Base-by-base conservation (phyloP, 2,888 invertebrate species). In the Agrenia bidenticulata region DNA sequence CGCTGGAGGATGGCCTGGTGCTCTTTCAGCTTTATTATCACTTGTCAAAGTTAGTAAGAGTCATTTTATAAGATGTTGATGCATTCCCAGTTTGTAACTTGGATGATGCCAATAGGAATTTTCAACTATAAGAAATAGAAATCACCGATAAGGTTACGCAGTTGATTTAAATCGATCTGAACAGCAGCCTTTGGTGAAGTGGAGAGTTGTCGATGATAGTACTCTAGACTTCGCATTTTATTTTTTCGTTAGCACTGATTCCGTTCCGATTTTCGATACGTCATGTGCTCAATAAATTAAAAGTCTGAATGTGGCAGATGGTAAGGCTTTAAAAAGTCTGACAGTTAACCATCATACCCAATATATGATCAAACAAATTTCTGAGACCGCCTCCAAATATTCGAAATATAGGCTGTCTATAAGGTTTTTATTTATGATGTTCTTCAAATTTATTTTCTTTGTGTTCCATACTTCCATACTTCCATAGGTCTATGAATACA, bases 1-100 rank as follows among this genome's bases (percentile, higher is more conserved):
- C 78, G 59, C 59, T 23, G 56, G 26, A 73, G 88, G 88, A 63
- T 94, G 93, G 92, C 89, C 91, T 82, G 98, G 96, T 58, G 92
- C 96, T 55, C 84, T 98, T 4, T 82, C 94, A 61, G 90, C 92
- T 76, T 83, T 98, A 61, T 94, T 97, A 79, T 94, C 95, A 79
- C 84, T 99, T 76, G 94, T 97, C 13, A 98, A 98, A 83, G 73
- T 70, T 27, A 49, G 17, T 9, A 11, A 32, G 57, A 23, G 32
- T 15, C 17, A 19, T 49, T n/a, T n/a, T n/a, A n/a, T n/a, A n/a
- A n/a, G n/a, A n/a, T n/a, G n/a, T n/a, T n/a, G n/a, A n/a, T n/a
- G n/a, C n/a, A n/a, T n/a, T n/a, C n/a, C n/a, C n/a, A n/a, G n/a
- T n/a, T n/a, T n/a, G n/a, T n/a, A n/a, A n/a, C n/a, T n/a, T n/a